Percentiles rank a stretch among this genome's conserved stretches.
phyloP scores from a whole-genome alignment of 2,113 vertebrate species.

The Rhadina sibilatrix region DNA sequence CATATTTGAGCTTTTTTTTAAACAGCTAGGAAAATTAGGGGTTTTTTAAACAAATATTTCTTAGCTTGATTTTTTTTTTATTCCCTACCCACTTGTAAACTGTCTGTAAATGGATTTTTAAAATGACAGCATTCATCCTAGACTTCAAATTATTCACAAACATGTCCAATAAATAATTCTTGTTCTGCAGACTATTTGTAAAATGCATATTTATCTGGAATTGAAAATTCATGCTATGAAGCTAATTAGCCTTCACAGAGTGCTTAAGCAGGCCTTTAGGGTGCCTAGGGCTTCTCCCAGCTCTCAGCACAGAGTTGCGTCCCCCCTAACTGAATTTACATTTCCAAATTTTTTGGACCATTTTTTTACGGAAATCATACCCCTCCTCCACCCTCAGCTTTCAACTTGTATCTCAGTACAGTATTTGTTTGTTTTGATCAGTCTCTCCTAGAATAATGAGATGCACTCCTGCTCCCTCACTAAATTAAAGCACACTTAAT shows the following conservation, averaged over 20 bases:
- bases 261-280: neutral
- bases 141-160: slow-evolving; percentile 15
- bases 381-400: neutral
- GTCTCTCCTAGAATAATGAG: neutral
- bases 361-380: neutral
- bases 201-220: slow-evolving; percentile 20
- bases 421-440: neutral
- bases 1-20: neutral
- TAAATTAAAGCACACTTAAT: neutral
- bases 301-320: neutral
- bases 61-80: neutral
- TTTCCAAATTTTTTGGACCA: neutral
- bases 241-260: slow-evolving; percentile 32
- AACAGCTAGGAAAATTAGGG: neutral
- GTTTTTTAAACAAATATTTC: neutral
- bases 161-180: slow-evolving; percentile 2
- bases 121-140: neutral
- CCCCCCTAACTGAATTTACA: neutral
- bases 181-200: neutral
- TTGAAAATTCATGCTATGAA: slow-evolving; percentile 4
- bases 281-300: neutral
- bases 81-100: neutral
- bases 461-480: neutral
- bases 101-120: neutral
- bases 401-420: neutral